Base-by-base conservation (phyloP, 1,140 invertebrate species). In the Papilio machaon region DNA sequence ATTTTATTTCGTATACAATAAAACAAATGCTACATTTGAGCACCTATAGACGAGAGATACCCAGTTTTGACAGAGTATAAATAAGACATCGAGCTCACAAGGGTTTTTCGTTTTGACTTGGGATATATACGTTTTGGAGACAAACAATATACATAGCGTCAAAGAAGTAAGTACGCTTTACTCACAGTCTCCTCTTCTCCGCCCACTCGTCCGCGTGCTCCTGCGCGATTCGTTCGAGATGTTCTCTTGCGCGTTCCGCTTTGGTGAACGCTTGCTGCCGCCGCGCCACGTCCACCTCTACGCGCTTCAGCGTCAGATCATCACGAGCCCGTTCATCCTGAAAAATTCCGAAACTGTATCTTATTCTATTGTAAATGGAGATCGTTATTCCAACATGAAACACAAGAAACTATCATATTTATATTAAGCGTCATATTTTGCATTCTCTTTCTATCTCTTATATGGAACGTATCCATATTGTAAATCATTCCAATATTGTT, bases 261-360 rank as follows among this genome's bases (percentile, higher is more conserved):
- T 87, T 94, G 7, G 85, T 91, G 81, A 94, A 95, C 2, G 88
- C 82, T 8, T 90, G 86, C 17, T 85, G 82, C 13, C 92, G 82
- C n/a, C 91, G 86, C 0, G 90, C 87, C 6, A 92, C 91, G 80
- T 95, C 94, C 8, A 83, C 86, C 7, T 91, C 89, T 13, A 95
- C 93, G 23, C 90, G 84, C 70, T 92, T 92, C 2, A 95, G 85
- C 7, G 92, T 91, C 46, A 95, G 81, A 74, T 94, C 94, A 43
- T 95, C 94, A 9, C 85, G 87, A 15, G 91, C 92, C 13, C 90
- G 82, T 80, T 94, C 91, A 52, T 95, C 92, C 94, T 95, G 76
- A 52, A n/a, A 73, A 2, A 47, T 73, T 58, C 54, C 8, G 8
- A 58, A 58, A 58, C 54, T 58, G 2, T 11, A 19, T 10, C 9